phyloP scores from a whole-genome alignment of 2,797 vertebrate species.

The Masticophis lateralis region DNA sequence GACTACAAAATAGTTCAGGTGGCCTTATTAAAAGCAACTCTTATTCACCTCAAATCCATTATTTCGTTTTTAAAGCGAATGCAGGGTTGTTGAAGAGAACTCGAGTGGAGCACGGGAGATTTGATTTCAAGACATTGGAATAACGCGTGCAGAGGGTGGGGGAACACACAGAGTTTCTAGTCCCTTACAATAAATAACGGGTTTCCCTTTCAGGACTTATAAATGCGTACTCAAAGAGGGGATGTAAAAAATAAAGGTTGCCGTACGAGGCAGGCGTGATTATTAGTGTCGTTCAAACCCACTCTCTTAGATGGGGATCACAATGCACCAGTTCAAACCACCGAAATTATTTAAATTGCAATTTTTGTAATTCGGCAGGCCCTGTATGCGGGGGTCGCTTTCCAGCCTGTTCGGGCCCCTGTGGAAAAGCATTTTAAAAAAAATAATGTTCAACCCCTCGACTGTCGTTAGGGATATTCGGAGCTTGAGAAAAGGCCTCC shows the following conservation, averaged over 20 bases:
- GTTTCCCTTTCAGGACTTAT: neutral
- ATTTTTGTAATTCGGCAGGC: conserved; percentile 23
- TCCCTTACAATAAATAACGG: neutral
- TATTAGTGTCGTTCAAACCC: neutral
- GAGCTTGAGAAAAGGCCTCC: neutral
- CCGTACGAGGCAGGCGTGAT: no score
- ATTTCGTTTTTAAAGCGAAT: conserved; percentile 27
- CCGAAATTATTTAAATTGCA: conserved; percentile 20
- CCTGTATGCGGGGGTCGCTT: conserved; percentile 26
- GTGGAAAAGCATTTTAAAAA: neutral
- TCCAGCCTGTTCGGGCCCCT: conserved; percentile 33
- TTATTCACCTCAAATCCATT: conserved; percentile 79
- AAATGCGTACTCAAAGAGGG: neutral
- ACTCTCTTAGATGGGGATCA: no score
- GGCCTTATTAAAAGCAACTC: conserved; percentile 81
- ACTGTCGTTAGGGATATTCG: neutral
- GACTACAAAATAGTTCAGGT: conserved; percentile 63
- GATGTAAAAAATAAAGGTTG: neutral
- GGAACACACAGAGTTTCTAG: neutral
- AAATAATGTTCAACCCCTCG: neutral
- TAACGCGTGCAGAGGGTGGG: neutral
- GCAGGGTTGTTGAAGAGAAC: conserved; percentile 72
- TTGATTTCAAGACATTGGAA: neutral
- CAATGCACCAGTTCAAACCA: neutral
- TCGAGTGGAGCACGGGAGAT: conserved; percentile 21